These are phyloP conservation scores for Magallana nippona DNA, from an alignment of 2,888 invertebrate genomes.

Conservation along the genomic window DNA sequence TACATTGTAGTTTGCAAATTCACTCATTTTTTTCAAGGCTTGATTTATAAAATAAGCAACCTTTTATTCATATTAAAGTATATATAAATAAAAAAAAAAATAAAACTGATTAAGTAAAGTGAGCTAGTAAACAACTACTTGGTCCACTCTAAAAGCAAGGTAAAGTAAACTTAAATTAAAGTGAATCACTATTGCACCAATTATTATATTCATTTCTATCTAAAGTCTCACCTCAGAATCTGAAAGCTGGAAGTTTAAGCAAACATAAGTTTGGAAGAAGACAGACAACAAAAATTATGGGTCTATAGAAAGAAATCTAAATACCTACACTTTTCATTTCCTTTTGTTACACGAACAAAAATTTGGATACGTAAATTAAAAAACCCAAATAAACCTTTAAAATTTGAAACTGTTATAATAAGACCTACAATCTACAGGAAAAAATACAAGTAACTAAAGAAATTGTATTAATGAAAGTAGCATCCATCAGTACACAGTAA, in stretches of 20 bases:
- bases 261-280: neutral
- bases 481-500: too few relatives aligned
- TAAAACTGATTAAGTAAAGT: neutral
- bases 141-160: neutral
- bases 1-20: too few relatives aligned
- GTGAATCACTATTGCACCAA: neutral
- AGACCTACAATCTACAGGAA: neutral
- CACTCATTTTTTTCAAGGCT: too few relatives aligned
- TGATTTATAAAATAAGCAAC: too few relatives aligned
- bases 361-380: neutral
- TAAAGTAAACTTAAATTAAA: too few relatives aligned
- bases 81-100: constrained; percentile 31
- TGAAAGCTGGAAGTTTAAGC: constrained; percentile 26
- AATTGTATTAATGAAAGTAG: too few relatives aligned
- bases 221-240: constrained; percentile 3
- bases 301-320: constrained; percentile 2
- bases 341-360: too few relatives aligned
- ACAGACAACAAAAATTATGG: neutral
- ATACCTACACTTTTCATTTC: neutral
- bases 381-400: neutral
- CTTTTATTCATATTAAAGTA: too few relatives aligned
- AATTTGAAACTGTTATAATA: too few relatives aligned
- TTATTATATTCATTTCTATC: neutral
- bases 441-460: neutral
- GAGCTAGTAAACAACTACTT: neutral